Conservation (phyloP, 1,140 invertebrate species). For the Drosophila gunungcola region DNA sequence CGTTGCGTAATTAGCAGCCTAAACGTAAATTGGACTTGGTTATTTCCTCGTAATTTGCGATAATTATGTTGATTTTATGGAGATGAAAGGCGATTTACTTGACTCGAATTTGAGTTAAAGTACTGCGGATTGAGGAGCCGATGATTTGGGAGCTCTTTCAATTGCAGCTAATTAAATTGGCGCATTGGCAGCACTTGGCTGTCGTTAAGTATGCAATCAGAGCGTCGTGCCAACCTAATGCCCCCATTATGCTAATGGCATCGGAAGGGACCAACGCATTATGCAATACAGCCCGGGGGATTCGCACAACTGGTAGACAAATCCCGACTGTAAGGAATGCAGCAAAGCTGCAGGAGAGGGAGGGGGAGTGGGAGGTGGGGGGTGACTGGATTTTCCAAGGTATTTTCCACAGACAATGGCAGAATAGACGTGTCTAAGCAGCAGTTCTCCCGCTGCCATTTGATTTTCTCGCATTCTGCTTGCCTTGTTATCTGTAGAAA, state of each 20-base stretch:
- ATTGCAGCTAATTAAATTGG: conserved; percentile 79
- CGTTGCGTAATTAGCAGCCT: conserved; percentile 59
- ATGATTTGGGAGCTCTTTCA: conserved; percentile 18
- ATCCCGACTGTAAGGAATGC: conserved; percentile 59
- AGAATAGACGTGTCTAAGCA: conserved; percentile 76
- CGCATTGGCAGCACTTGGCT: conserved; percentile 45
- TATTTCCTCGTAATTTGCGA: conserved; percentile 74
- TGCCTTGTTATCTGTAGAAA: conserved; percentile 49
- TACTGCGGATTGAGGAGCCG: neutral
- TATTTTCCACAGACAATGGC: conserved; percentile 55
- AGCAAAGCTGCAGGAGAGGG: neutral
- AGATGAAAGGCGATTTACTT: conserved; percentile 48
- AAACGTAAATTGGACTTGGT: conserved; percentile 42
- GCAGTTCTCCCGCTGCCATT: conserved; percentile 44
- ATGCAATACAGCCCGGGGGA: conserved; percentile 37
- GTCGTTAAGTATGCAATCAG: conserved; percentile 74
- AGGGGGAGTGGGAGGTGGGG: neutral
- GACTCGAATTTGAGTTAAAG: conserved; percentile 28
- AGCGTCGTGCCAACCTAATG: conserved; percentile 63
- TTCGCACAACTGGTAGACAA: conserved; percentile 49
- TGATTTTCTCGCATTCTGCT: conserved; percentile 57
- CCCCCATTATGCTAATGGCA: conserved; percentile 81
- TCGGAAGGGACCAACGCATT: conserved; percentile 50
- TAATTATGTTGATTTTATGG: conserved; percentile 79
- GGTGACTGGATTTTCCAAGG: conserved; percentile 29